Conservation (phyloP, 2,888 invertebrate genomes). For the Cephus pygmeus region DNA sequence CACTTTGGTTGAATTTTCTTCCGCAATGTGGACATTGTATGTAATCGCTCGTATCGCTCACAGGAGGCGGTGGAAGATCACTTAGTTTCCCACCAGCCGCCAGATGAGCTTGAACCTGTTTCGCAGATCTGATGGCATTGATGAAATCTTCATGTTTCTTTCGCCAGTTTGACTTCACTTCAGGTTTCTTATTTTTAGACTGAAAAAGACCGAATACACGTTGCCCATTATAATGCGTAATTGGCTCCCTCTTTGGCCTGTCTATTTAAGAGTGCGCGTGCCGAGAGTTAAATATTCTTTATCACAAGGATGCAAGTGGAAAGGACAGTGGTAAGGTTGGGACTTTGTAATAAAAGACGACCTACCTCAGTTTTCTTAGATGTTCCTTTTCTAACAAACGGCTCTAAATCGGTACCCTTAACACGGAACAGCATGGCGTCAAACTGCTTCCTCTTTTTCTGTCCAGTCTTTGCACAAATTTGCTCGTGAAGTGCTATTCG, state of each 20-base stretch:
- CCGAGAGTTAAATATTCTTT: background rate
- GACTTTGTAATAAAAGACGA: background rate
- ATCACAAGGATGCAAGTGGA: background rate
- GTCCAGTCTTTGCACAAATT: slow-evolving; percentile 83
- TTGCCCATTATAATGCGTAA: background rate
- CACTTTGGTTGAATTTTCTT: slow-evolving; percentile 84
- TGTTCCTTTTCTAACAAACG: slow-evolving; percentile 71
- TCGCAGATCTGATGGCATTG: slow-evolving; percentile 89
- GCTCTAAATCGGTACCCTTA: slow-evolving; percentile 89
- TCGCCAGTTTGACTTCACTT: slow-evolving; percentile 79
- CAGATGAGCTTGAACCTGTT: slow-evolving; percentile 82
- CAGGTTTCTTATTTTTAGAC: slow-evolving; percentile 46
- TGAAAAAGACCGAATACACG: slow-evolving; percentile 27
- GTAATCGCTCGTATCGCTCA: slow-evolving; percentile 90
- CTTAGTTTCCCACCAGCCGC: slow-evolving; percentile 87
- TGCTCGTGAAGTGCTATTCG: slow-evolving; percentile 84
- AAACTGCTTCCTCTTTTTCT: slow-evolving; percentile 89
- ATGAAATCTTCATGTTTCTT: slow-evolving; percentile 95
- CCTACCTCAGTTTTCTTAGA: slow-evolving; percentile 46
- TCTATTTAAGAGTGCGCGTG: background rate
- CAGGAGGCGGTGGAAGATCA: slow-evolving; percentile 91
- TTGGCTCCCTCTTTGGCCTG: background rate
- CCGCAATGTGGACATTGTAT: slow-evolving; percentile 89
- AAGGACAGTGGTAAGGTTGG: background rate
- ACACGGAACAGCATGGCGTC: slow-evolving; percentile 93